phyloP scores from a whole-genome alignment of 2,113 vertebrate genomes.

The Chlorodrepanis virens region DNA sequence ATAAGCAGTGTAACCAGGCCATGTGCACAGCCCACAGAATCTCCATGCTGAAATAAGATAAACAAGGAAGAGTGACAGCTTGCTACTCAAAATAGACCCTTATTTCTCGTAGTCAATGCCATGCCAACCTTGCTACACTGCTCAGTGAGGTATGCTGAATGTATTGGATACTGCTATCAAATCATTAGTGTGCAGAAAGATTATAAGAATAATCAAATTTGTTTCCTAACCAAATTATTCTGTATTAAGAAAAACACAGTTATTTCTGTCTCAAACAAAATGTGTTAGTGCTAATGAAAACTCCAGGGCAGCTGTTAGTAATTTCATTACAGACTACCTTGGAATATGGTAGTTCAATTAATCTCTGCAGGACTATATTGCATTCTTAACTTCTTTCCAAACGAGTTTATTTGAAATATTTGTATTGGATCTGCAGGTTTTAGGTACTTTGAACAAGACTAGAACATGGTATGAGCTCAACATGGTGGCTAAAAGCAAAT shows the following conservation, averaged over 20 bases:
- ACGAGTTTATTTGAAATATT: not conserved
- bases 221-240: constrained; percentile 4
- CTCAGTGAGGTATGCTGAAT: not conserved
- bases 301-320: constrained; percentile 45
- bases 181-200: not conserved
- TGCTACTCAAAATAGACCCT: not conserved
- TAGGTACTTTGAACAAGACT: not conserved
- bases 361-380: constrained; percentile 2
- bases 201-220: constrained; percentile 40
- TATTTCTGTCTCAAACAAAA: constrained; percentile 36
- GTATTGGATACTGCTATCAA: not conserved
- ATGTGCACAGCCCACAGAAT: not conserved
- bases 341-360: constrained; percentile 30
- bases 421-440: not conserved
- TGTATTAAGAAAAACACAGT: not conserved
- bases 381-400: constrained; percentile 24
- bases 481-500: not conserved
- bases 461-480: not conserved
- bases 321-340: constrained; percentile 37
- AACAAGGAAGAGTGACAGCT: not conserved
- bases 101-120: not conserved
- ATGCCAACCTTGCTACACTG: not conserved
- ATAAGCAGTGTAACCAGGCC: not conserved
- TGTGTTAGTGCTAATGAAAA: constrained; percentile 44
- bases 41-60: not conserved